These are phyloP conservation scores for Condylura cristata DNA, from an alignment of 2,113 vertebrate genomes.

Conservation along the genomic window DNA sequence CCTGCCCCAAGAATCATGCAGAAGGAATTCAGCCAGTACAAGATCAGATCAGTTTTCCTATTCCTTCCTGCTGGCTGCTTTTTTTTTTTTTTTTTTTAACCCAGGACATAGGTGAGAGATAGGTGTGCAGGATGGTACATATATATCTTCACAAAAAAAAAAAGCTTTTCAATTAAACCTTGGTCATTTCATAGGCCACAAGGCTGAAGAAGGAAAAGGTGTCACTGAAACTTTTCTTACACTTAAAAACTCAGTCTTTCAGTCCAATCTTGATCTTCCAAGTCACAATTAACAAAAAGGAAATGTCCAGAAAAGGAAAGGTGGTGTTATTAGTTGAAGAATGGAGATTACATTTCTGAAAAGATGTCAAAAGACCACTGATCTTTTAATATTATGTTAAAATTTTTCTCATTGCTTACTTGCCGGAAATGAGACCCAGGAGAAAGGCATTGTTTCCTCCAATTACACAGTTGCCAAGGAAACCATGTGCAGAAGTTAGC, in stretches of 20 bases:
- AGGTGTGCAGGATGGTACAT: neutral
- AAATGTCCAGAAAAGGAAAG: slow-evolving; percentile 31
- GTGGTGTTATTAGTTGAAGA: slow-evolving; percentile 1
- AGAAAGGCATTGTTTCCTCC: slow-evolving; percentile 86
- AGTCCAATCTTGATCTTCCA: slow-evolving; percentile 41
- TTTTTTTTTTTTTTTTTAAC: neutral
- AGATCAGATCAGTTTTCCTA: neutral
- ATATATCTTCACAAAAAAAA: neutral
- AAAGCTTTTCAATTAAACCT: slow-evolving; percentile 42
- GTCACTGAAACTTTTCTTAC: slow-evolving; percentile 17
- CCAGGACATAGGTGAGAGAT: neutral
- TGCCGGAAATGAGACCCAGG: slow-evolving; percentile 79
- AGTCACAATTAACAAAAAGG: slow-evolving; percentile 54
- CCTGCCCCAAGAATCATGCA: neutral
- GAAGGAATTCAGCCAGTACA: neutral
- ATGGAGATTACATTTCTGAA: slow-evolving; percentile 61
- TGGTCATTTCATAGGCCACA: slow-evolving; percentile 41
- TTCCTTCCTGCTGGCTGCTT: neutral
- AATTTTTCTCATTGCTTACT: slow-evolving; percentile 80
- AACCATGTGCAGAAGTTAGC: slow-evolving; percentile 86
- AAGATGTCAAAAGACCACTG: slow-evolving; percentile 82
- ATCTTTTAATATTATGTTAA: slow-evolving; percentile 82
- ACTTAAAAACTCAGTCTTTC: slow-evolving; percentile 1
- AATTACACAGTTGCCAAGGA: slow-evolving; percentile 87
- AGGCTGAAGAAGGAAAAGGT: neutral